These are phyloP conservation scores for Onychomys arenicola DNA, from an alignment of 2,797 vertebrate genomes.

Conservation along the genomic window DNA sequence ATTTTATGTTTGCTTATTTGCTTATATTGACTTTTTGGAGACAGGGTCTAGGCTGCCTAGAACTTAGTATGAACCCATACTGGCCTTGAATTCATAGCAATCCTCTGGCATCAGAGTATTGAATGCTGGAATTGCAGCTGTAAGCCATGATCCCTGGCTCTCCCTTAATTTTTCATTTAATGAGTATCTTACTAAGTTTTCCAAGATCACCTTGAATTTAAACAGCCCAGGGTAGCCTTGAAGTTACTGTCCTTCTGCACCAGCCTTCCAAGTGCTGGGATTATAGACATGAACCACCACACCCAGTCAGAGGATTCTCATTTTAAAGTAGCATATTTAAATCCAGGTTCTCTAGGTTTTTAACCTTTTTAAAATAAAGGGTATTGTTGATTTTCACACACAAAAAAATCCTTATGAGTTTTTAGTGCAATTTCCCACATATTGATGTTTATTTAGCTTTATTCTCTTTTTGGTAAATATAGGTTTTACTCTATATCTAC, in stretches of 20 bases:
- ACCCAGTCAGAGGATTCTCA: neutral
- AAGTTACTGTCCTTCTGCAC: neutral
- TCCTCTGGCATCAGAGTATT: neutral
- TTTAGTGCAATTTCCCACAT: neutral
- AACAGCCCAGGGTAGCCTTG: neutral
- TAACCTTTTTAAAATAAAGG: neutral
- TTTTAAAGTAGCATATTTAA: conserved; percentile 18
- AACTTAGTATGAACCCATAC: neutral
- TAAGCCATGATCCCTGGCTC: neutral
- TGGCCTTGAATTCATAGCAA: neutral
- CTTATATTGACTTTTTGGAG: neutral
- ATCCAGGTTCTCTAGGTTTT: neutral
- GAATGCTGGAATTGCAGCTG: neutral
- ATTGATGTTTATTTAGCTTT: neutral
- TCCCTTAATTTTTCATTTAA: neutral
- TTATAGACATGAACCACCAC: neutral
- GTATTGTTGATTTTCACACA: neutral
- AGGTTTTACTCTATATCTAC: neutral
- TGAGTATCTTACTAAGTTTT: neutral
- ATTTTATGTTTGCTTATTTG: neutral
- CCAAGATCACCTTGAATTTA: neutral
- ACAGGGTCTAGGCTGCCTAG: neutral
- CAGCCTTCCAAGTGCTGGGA: neutral
- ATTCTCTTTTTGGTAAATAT: neutral
- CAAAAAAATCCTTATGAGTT: conserved; percentile 11